A percentile compares a stretch with the other conserved stretches of the same genome.
Conservation (phyloP, 2,888 invertebrate species). For the Alitta virens region DNA sequence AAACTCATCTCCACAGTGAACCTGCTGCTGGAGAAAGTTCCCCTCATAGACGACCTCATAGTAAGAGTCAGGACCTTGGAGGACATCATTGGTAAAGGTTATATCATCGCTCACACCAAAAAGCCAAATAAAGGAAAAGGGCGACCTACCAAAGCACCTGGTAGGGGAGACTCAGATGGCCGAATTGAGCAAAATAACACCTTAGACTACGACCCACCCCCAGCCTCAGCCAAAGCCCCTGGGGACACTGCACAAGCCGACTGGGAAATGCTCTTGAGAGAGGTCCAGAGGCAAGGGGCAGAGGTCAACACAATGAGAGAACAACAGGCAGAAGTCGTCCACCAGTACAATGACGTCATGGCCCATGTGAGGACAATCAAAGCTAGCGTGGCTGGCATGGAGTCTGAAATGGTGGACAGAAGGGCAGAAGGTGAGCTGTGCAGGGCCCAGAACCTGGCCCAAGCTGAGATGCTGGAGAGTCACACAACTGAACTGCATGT, state of each 20-base stretch:
- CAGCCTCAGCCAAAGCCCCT: not conserved
- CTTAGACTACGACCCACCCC: not conserved
- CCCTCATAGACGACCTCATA: slow-evolving; percentile 1
- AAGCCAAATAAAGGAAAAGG: not conserved
- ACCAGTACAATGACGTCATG: not conserved
- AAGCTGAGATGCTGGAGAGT: slow-evolving; percentile 13
- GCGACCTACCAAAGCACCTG: not conserved
- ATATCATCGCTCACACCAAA: too few species aligned
- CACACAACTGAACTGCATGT: slow-evolving; percentile 10
- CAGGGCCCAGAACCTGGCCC: slow-evolving; percentile 4
- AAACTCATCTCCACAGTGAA: slow-evolving; percentile 12
- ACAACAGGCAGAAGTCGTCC: not conserved
- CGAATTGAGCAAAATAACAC: not conserved
- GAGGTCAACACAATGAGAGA: not conserved
- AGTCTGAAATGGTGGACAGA: too few species aligned
- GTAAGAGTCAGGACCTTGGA: slow-evolving; percentile 9
- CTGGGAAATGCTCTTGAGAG: not conserved
- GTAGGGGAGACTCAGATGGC: not conserved
- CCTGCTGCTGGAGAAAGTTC: slow-evolving; percentile 6
- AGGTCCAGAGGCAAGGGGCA: not conserved
- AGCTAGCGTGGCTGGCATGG: not conserved
- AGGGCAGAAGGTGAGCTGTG: too few species aligned
- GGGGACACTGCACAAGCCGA: not conserved
- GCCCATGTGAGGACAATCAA: not conserved
- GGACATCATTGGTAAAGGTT: not conserved